phyloP scores from a whole-genome alignment of 2,888 invertebrate species.

The Lomographa bimaculata region DNA sequence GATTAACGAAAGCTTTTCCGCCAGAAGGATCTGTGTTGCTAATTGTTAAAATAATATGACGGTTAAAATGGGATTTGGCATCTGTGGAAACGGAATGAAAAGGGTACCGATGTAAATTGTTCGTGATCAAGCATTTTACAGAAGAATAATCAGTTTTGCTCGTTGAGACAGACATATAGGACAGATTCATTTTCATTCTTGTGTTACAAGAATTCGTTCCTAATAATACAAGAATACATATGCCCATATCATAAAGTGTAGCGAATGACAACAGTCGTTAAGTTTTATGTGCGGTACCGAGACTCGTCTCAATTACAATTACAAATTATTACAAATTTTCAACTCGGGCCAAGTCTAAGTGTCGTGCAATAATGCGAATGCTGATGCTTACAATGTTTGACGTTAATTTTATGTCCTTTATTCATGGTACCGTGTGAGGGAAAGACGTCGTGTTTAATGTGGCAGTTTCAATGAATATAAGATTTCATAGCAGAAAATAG shows the following conservation, averaged over 20 bases:
- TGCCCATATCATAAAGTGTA: constrained; percentile 74
- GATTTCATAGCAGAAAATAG: constrained; percentile 21
- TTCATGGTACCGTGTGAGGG: constrained; percentile 29
- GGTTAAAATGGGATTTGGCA: too few relatives aligned
- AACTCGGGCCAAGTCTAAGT: constrained; percentile 46
- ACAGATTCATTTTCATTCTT: too few relatives aligned
- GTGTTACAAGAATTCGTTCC: too few relatives aligned
- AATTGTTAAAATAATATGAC: too few relatives aligned
- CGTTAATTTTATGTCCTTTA: constrained; percentile 34
- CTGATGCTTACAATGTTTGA: constrained; percentile 53
- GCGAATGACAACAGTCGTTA: constrained; percentile 74
- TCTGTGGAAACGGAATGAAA: too few relatives aligned
- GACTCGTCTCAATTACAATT: constrained; percentile 77
- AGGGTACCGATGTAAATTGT: too few relatives aligned
- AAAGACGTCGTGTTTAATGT: constrained; percentile 17
- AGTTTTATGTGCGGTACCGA: constrained; percentile 69
- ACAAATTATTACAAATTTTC: constrained; percentile 79
- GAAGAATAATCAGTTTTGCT: too few relatives aligned
- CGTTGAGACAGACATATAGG: too few relatives aligned
- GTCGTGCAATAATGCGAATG: constrained; percentile 56
- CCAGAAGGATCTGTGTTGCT: too few relatives aligned
- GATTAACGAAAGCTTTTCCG: too few relatives aligned
- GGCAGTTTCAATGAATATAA: constrained; percentile 24
- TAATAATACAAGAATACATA: constrained; percentile 70
- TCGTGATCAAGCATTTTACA: too few relatives aligned